Evolutionary conservation across 2,797 vertebrate species (phyloP), one percentile per base, ranked within the genome.

Genomic region (Premnoplex brunnescens): DNA sequence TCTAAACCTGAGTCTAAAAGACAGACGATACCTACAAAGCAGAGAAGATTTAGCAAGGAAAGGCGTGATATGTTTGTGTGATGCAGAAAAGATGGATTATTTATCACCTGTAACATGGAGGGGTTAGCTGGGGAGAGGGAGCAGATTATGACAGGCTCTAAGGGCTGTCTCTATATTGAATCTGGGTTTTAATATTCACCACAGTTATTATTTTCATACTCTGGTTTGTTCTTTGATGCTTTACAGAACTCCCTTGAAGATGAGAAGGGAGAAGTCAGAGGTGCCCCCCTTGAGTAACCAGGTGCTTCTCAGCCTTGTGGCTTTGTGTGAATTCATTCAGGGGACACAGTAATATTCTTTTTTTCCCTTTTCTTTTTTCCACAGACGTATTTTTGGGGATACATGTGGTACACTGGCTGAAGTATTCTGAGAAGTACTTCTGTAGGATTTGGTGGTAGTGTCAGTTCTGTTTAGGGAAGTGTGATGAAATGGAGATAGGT

Each of bases 401-500:
- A 26, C 20, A 1, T 23, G 2, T 0, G 1, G 7, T 59, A 18
- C 5, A 1, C 8, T 48, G 27, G 19, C 41, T 3, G 2, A 58
- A 76, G 17, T 43, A 4, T 74, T 56, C 32, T 64, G 44, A 49
- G 44, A 68, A 64, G 32, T 36, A 37, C 37, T 71, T 59, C 12
- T 3, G 24, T 32, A 37, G 89, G 68, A 17, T 88, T 60, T 76
- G 43, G 22, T 56, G 63, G 21, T 46, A 28, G 12, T 14, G 48
- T 51, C 58, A 37, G 0, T 58, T 80, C 36, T 71, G 12, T 71
- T 90, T 27, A 32, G 76, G 51, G 52, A 77, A 24, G n/a, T 10
- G 7, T 15, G 41, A 71, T 36, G 44, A 23, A 59, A 71, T 23
- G n/a, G 56, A 71, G 30, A 22, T 4, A 4, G 1, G 9, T 37